phyloP scores from a whole-genome alignment of 1,140 invertebrate genomes.

The Cydia splendana region DNA sequence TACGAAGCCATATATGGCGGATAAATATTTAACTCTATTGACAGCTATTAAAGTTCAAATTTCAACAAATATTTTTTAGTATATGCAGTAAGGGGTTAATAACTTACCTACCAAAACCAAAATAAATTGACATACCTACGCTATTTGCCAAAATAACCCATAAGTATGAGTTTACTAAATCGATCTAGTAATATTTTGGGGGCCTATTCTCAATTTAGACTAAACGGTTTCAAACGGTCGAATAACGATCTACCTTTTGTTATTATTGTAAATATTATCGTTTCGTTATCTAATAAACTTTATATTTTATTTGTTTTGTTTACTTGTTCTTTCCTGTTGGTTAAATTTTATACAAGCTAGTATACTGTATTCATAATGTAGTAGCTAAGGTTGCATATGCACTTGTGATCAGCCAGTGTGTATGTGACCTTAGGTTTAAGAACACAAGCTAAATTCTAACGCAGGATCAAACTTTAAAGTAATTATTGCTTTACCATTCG shows the following conservation, averaged over 20 bases:
- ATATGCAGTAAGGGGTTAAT: too few relatives aligned
- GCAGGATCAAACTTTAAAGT: background rate
- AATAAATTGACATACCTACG: background rate
- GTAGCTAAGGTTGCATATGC: background rate
- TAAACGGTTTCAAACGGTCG: slow-evolving; percentile 39
- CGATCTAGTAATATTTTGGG: slow-evolving; percentile 31
- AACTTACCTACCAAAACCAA: too few relatives aligned
- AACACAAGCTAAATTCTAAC: slow-evolving; percentile 7
- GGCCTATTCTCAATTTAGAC: slow-evolving; percentile 52
- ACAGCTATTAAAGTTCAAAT: too few relatives aligned
- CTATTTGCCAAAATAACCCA: background rate
- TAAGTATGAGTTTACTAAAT: slow-evolving; percentile 23
- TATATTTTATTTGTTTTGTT: slow-evolving; percentile 67
- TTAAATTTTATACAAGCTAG: slow-evolving; percentile 6
- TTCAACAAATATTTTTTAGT: too few relatives aligned
- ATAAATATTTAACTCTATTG: too few relatives aligned
- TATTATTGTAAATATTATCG: slow-evolving; percentile 70
- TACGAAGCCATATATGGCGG: too few relatives aligned
- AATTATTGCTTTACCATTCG: background rate
- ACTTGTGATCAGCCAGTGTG: background rate
- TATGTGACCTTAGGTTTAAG: background rate
- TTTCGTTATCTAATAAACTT: slow-evolving; percentile 70
- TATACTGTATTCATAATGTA: background rate
- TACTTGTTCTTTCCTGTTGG: slow-evolving; percentile 43
- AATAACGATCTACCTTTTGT: slow-evolving; percentile 40